Base-by-base conservation (phyloP, 1,140 invertebrate genomes). In the Agraylea sexmaculata region DNA sequence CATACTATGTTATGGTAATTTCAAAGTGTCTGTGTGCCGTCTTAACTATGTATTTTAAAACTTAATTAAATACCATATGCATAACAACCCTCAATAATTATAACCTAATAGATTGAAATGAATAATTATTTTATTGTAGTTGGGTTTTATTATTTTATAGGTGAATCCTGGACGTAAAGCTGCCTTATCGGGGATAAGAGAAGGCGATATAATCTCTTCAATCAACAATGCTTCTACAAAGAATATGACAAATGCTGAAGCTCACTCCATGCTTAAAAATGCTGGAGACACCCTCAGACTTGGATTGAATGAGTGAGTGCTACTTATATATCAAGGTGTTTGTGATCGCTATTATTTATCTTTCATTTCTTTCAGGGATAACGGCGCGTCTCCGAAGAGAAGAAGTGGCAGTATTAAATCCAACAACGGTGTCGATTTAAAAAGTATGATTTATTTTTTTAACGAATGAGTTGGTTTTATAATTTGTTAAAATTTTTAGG, bases 111-210 rank as follows among this genome's bases (percentile, higher is more conserved):
- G 8, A 7, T 11, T 13, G 10, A 6, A 8, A 15, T 35, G 12
- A 40, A 25, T 35, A 47, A 43, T n/a, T 0, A 10, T 8, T 16
- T 47, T 42, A 42, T 27, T 46, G n/a, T n/a, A n/a, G n/a, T n/a
- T n/a, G n/a, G n/a, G n/a, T n/a, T n/a, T 18, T 20, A 13, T 53
- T 43, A 43, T 47, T 40, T 72, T 78, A 37, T 69, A 87, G 83
- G 83, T 88, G 46, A 87, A 87, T 63, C 81, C 81, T 13, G 83
- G 80, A 6, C 80, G 83, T 40, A 85, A 85, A 58, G 83, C 83
- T 4, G 76, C 80, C 6, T 66, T 77, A 46, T 73, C 76, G 49
- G 83, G 83, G 3, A 74, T 86, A 18, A 61, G 81, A 37, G 83
- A 87, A 61, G 83, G 83, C 25, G 82, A 86, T 56, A 68, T 84